These are phyloP conservation scores for Bimastos eiseni DNA, from an alignment of 2,888 invertebrate species.

Conservation along the genomic window DNA sequence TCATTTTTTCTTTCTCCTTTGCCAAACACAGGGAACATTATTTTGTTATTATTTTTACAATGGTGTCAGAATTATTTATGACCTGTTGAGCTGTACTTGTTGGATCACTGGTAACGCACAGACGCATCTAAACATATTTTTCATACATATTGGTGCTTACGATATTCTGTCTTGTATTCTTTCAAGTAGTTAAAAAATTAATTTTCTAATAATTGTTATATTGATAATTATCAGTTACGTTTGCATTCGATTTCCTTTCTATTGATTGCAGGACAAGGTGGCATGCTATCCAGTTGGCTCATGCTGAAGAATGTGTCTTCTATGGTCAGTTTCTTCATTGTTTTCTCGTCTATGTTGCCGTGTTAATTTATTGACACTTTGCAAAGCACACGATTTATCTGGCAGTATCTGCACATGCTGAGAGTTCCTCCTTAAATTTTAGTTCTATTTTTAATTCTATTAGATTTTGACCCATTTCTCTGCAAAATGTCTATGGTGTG, in stretches of 20 bases:
- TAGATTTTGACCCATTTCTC: no score
- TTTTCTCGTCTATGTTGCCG: not conserved
- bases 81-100: not conserved
- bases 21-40: not conserved
- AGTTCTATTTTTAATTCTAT: not conserved
- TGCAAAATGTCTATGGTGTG: no score
- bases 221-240: not conserved
- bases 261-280: not conserved
- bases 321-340: not conserved
- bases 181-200: not conserved
- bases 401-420: not conserved
- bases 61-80: not conserved
- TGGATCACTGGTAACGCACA: not conserved
- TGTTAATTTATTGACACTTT: no score
- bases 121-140: not conserved
- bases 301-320: constrained; percentile 30
- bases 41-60: not conserved
- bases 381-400: not conserved
- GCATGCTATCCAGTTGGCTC: constrained; percentile 27
- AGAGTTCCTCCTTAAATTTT: not conserved
- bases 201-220: no score
- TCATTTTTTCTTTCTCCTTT: no score
- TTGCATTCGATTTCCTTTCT: not conserved
- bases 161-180: not conserved
- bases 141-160: not conserved